A percentile compares a stretch with the other conserved stretches of the same genome.
These are phyloP conservation scores for Philantomba maxwellii DNA, from an alignment of 2,113 vertebrate species.

Conservation along the genomic window DNA sequence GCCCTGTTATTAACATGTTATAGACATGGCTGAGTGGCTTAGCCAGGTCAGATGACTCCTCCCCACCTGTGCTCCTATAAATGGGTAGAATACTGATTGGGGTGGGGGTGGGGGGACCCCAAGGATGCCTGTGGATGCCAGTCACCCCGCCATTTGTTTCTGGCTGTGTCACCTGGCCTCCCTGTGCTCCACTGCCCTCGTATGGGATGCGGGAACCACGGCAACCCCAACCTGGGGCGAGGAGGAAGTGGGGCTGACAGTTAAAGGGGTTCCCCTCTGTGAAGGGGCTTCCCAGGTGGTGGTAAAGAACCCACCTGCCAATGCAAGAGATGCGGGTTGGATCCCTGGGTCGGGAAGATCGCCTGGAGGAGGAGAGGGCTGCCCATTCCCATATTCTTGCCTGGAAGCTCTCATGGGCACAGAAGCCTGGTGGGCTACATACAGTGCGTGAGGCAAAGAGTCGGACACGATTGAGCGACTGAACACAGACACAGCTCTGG, in stretches of 20 bases:
- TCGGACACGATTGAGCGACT: fast-evolving
- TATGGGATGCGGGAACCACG: not conserved
- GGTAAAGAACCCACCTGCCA: not conserved
- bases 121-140: fast-evolving
- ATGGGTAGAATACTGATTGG: fast-evolving
- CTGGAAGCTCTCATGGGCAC: not conserved
- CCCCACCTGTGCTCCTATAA: fast-evolving
- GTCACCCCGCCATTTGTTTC: not conserved
- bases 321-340: not conserved
- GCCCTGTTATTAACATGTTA: not conserved
- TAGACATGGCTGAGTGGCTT: fast-evolving
- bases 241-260: not conserved
- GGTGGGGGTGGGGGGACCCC: not conserved
- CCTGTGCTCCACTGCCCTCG: not conserved
- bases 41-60: not conserved
- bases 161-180: not conserved
- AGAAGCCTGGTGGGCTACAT: not conserved
- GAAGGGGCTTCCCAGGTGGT: not conserved
- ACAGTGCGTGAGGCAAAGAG: not conserved
- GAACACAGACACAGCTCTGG: not conserved
- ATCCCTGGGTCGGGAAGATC: not conserved
- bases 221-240: fast-evolving
- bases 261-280: not conserved
- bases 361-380: not conserved
- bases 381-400: not conserved